Evolutionary conservation across 2,797 vertebrate genomes (phyloP).

Genomic region (Urophycis tenuis): DNA sequence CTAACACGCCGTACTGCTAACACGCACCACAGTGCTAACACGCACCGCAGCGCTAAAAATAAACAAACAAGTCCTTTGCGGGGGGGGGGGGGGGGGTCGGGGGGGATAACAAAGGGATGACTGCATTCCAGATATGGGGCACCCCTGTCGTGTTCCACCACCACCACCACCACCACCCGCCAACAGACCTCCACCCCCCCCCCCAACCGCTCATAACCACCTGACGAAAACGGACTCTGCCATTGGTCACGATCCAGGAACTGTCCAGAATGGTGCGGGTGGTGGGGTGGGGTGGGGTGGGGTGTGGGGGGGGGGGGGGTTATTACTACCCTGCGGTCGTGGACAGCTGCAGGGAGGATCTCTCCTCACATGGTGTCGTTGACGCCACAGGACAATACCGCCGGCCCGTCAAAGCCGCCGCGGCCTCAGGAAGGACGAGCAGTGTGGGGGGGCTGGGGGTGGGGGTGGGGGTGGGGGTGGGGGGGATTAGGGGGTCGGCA

Average conservation of each 20-base stretch:
- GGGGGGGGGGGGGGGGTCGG: too few species aligned
- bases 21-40: background rate
- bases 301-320: background rate
- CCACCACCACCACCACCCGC: background rate
- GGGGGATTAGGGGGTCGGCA: background rate
- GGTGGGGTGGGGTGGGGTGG: too few species aligned
- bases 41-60: constrained; percentile 2
- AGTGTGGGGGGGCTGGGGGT: background rate
- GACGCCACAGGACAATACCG: background rate
- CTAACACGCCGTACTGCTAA: background rate
- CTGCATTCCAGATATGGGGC: constrained; percentile 2
- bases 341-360: constrained; percentile 1
- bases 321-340: background rate
- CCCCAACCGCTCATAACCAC: background rate
- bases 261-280: background rate
- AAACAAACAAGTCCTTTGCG: background rate
- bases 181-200: background rate
- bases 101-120: background rate
- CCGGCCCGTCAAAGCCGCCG: background rate
- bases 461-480: background rate
- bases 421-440: background rate
- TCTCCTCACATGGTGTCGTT: constrained; percentile 2
- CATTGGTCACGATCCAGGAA: background rate
- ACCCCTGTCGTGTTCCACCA: background rate
- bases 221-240: background rate